Evolutionary conservation across 2,113 vertebrate species (phyloP).

Genomic region (Mobula hypostoma): DNA sequence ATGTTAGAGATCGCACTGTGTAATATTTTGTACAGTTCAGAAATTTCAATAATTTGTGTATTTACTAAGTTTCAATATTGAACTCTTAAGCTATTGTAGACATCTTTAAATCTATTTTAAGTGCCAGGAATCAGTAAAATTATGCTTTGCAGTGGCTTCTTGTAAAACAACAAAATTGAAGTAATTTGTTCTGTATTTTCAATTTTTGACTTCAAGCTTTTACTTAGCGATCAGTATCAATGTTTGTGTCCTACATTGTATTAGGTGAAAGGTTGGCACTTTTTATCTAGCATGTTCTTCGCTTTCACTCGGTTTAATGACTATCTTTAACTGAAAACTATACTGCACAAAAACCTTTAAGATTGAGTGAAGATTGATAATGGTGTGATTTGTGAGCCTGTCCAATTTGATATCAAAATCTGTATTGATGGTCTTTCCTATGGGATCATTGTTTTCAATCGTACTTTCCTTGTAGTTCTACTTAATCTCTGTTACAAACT

Average conservation of each 20-base stretch:
- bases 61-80: background rate
- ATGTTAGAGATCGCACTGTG: background rate
- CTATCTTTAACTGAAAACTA: background rate
- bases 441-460: background rate
- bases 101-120: background rate
- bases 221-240: background rate
- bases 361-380: background rate
- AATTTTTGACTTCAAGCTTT: background rate
- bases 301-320: background rate
- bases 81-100: background rate
- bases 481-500: too few relatives aligned
- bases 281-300: background rate
- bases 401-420: background rate
- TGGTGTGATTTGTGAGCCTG: background rate
- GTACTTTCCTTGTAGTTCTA: background rate
- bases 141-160: background rate
- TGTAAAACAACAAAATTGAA: background rate
- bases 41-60: background rate
- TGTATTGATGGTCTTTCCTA: background rate
- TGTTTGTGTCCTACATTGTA: background rate
- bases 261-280: background rate
- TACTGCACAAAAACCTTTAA: background rate
- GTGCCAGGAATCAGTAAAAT: background rate
- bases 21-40: background rate
- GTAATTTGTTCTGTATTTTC: background rate